Base-by-base conservation (phyloP, 1,140 invertebrate genomes). In the Chrysoperla carnea region DNA sequence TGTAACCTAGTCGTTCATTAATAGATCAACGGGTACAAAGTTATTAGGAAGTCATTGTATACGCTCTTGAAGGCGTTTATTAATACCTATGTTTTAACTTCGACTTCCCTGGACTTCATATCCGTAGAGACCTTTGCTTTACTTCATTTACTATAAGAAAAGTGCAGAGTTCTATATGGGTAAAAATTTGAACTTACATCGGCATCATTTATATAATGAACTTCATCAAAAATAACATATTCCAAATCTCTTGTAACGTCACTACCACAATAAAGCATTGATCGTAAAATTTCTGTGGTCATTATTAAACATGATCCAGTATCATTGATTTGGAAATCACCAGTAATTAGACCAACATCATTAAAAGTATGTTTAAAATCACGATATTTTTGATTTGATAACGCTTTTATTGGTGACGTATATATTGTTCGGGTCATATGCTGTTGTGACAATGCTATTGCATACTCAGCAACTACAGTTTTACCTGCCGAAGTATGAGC, bases 141-240 rank as follows among this genome's bases (percentile, higher is more conserved):
- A n/a, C n/a, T n/a, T n/a, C n/a, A n/a, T n/a, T n/a, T n/a, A n/a
- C n/a, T n/a, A n/a, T n/a, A n/a, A n/a, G n/a, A n/a, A n/a, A n/a
- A n/a, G n/a, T n/a, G n/a, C n/a, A n/a, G n/a, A n/a, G n/a, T n/a
- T n/a, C n/a, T n/a, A n/a, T n/a, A n/a, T n/a, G 13, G 6, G 13
- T 38, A 36, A 36, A 39, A 17, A 6, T 27, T 35, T 13, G n/a
- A 6, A 57, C 58, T 58, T 59, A 85, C 83, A 66, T 98, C 92
- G 40, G 81, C 75, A 68, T 99, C 89, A 61, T 98, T 99, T 38
- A 99, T 91, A 55, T 99, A 99, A 63, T 99, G 95, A 17, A 98
- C 93, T 70, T 99, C 96, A 63, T 99, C 96, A 61, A 99, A 99
- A 52, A 99, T 93, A 4, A 99, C 95, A 73, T 91, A 99, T 60